Evolutionary conservation across 2,888 invertebrate species (phyloP).

Genomic region (Zonitis immaculata): DNA sequence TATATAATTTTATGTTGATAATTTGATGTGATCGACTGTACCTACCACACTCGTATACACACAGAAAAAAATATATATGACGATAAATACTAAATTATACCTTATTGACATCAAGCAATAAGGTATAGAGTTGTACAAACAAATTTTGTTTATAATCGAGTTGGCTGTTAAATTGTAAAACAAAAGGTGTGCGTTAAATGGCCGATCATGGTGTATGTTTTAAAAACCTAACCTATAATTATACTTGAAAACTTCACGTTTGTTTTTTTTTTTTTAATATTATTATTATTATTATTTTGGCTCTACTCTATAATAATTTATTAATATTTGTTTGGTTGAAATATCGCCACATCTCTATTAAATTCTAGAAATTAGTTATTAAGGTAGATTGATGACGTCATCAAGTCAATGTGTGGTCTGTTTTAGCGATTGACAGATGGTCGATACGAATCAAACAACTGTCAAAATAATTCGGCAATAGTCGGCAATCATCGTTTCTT

Average conservation of each 20-base stretch:
- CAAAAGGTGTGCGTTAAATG: constrained; percentile 2
- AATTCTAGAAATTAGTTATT: too few relatives aligned
- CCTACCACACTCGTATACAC: constrained; percentile 43
- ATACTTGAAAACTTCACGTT: not conserved
- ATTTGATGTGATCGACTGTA: constrained; percentile 34
- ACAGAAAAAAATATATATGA: too few relatives aligned
- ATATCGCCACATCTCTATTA: too few relatives aligned
- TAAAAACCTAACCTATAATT: constrained; percentile 19
- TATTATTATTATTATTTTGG: too few relatives aligned
- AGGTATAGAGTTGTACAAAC: constrained; percentile 33
- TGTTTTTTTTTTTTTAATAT: not conserved
- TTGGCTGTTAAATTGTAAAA: constrained; percentile 5
- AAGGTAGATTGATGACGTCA: too few relatives aligned
- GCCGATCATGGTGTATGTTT: constrained; percentile 8
- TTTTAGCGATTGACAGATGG: too few relatives aligned
- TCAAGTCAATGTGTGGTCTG: too few relatives aligned
- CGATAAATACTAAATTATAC: constrained; percentile 44
- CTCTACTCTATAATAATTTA: too few relatives aligned
- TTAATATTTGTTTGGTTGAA: too few relatives aligned
- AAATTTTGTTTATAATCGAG: not conserved
- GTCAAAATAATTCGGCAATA: too few relatives aligned
- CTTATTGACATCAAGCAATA: constrained; percentile 36
- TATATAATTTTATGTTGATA: not conserved
- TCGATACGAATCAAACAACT: too few relatives aligned
- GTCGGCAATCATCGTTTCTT: too few relatives aligned